These are phyloP conservation scores for Felis chaus DNA, from an alignment of 2,113 vertebrate genomes.

Conservation along the genomic window DNA sequence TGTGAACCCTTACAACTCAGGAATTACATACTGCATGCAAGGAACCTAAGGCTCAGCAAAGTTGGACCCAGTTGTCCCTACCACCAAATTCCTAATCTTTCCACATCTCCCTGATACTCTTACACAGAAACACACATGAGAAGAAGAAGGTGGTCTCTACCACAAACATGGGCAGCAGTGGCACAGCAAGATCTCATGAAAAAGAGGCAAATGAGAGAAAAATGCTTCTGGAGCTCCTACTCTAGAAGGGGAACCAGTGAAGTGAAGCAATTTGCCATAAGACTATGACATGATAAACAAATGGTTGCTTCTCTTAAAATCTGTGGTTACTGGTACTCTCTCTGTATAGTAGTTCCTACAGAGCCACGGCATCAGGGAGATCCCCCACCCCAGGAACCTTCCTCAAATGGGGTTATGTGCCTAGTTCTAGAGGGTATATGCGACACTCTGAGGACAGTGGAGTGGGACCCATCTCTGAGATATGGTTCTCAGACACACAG, in stretches of 20 bases:
- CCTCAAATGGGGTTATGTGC: neutral
- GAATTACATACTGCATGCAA: neutral
- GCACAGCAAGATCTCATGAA: neutral
- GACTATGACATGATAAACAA: neutral
- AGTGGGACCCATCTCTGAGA: neutral
- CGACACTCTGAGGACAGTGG: neutral
- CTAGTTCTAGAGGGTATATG: neutral
- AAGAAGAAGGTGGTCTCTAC: neutral
- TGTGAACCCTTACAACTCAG: neutral
- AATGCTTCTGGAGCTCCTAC: neutral
- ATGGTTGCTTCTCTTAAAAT: neutral
- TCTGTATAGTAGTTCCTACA: neutral
- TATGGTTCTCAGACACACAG: neutral
- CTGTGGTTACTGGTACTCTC: neutral
- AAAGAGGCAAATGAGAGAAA: neutral
- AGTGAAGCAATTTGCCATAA: neutral
- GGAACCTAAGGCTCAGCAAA: neutral
- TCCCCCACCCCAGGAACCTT: neutral
- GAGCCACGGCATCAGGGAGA: accelerated
- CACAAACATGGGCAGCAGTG: neutral
- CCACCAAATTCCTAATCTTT: neutral
- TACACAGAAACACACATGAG: neutral
- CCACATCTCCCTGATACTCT: neutral
- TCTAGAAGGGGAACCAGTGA: neutral
- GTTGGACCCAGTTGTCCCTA: neutral